Percentiles rank a stretch among this genome's conserved stretches.
Conservation (phyloP, 1,140 invertebrate genomes). For the Aphelenchoides besseyi region DNA sequence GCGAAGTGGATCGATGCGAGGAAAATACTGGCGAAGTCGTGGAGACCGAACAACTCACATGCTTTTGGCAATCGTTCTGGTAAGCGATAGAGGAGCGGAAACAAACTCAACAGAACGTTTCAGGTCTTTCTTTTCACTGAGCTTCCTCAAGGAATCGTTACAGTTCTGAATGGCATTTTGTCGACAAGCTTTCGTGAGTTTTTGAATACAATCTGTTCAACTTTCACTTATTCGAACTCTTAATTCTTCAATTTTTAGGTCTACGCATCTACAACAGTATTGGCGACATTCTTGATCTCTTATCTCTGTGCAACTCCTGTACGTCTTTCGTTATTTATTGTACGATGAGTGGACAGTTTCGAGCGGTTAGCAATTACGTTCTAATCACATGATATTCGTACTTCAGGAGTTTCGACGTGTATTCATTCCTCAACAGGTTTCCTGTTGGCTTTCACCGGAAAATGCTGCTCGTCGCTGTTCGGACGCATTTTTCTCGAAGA, state of each 20-base stretch:
- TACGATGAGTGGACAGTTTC: constrained; percentile 59
- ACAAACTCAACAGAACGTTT: too few relatives aligned
- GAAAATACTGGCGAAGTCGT: constrained; percentile 20
- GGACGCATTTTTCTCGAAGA: constrained; percentile 28
- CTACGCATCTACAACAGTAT: constrained; percentile 48
- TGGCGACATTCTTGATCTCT: constrained; percentile 59
- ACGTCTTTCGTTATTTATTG: constrained; percentile 62
- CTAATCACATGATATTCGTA: background rate
- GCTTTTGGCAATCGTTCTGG: constrained; percentile 56
- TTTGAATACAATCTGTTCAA: constrained; percentile 39
- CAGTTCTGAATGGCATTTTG: constrained; percentile 52
- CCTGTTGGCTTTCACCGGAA: constrained; percentile 29
- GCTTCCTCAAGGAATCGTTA: constrained; percentile 54
- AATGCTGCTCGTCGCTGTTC: constrained; percentile 23
- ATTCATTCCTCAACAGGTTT: constrained; percentile 45
- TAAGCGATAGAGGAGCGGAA: too few relatives aligned
- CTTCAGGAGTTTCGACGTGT: constrained; percentile 59
- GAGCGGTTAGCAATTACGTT: constrained; percentile 45
- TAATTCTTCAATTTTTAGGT: constrained; percentile 32
- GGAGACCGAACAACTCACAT: constrained; percentile 57
- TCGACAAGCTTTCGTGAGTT: constrained; percentile 51
- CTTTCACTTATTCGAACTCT: background rate
- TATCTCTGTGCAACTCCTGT: constrained; percentile 56
- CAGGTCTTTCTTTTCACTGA: constrained; percentile 53
- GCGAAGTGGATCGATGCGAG: background rate